Evolutionary conservation across 2,113 vertebrate species (phyloP), one percentile per base, ranked within the genome.

Genomic region (Heloderma charlesbogerti): DNA sequence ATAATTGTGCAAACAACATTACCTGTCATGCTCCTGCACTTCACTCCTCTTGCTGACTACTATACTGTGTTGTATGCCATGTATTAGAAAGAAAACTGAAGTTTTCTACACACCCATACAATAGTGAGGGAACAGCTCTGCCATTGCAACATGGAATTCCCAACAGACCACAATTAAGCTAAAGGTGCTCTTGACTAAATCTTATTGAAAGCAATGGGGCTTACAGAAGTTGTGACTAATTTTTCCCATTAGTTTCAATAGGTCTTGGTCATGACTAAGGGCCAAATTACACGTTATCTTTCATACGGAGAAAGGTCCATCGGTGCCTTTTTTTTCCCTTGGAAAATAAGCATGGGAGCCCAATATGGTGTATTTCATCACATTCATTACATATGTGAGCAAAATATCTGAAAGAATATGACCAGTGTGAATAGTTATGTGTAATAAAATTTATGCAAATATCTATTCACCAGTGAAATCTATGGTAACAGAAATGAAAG

Each of bases 1-100:
- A 91, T 94, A 96, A 97, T 69, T 43, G 74, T 89, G 74, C 69
- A 95, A 91, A 90, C 79, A 93, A 87, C 91, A 93, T 95, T 94
- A 71, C 79, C 29, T 45, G 0, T 9, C 48, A 63, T 91, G 87
- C 40, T n/a, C 77, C 57, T 89, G 63, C 45, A 77, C 72, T 72
- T 86, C 84, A 48, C 51, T 18, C 3, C 18, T 72, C 82, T 40
- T 75, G 29, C 45, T 87, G 83, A 54, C 63, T 87, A 0, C n/a
- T 51, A 51, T 51, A 8, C 8, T 51, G 48, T 0, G 0, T 57
- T 22, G 8, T 31, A 66, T 54, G 34, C 12, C 69, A 74, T 27
- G 7, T 25, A 74, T 37, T 57, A 40, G n/a, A 9, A 85, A 69
- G 66, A 71, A 67, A 60, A 78, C 3, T 31, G 57, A 66, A 67